Percentiles rank a stretch among this genome's conserved stretches.
These are phyloP conservation scores for Pipa parva DNA, from an alignment of 2,113 vertebrate genomes.

Conservation along the genomic window DNA sequence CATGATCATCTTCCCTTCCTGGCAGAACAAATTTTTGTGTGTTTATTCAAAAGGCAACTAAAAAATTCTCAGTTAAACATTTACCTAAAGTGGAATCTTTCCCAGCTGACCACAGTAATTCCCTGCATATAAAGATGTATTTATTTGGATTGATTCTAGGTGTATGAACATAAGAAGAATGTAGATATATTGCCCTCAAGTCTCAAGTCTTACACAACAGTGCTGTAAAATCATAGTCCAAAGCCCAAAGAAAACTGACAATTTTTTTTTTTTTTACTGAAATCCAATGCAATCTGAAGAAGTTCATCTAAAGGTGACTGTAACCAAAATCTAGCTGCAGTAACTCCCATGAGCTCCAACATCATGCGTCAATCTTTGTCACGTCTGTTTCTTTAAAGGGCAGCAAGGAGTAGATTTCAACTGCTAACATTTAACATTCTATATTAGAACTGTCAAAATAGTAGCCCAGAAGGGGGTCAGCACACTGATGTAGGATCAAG, in stretches of 20 bases:
- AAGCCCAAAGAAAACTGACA: constrained; percentile 12
- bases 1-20: constrained; percentile 15
- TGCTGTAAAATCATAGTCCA: constrained; percentile 14
- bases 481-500: neutral
- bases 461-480: neutral
- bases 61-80: neutral
- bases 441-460: neutral
- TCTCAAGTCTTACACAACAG: constrained; percentile 6
- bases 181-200: constrained; percentile 17
- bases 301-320: constrained; percentile 22
- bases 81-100: constrained; percentile 30
- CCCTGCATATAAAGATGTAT: constrained; percentile 23
- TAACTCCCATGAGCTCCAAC: constrained; percentile 19
- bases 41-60: constrained; percentile 4
- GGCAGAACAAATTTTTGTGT: constrained; percentile 9
- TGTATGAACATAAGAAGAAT: constrained; percentile 18
- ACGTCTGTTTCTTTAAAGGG: constrained; percentile 14
- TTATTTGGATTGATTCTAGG: constrained; percentile 21
- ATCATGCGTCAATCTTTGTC: constrained; percentile 22
- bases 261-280: constrained; percentile 5
- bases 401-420: neutral
- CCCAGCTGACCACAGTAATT: constrained; percentile 15
- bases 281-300: constrained; percentile 15
- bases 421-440: constrained; percentile 2
- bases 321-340: constrained; percentile 21